Base-by-base conservation (phyloP, 2,113 vertebrate genomes). In the Boulengeromyrus knoepffleri region DNA sequence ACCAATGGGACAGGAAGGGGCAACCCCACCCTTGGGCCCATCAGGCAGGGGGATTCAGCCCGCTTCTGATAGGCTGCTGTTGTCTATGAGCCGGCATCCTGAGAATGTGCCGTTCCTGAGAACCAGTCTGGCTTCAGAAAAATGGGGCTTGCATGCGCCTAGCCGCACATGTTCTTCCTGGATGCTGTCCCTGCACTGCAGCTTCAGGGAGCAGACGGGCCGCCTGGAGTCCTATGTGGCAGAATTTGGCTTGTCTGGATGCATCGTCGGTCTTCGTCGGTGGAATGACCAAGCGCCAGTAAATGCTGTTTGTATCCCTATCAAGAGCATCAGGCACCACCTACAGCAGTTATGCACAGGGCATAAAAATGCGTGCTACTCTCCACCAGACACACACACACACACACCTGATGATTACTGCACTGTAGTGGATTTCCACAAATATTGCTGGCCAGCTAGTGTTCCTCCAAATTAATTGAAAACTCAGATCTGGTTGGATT, bases 221-320 rank as follows among this genome's bases (percentile, higher is more conserved):
- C 24, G 39, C 39, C 36, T 36, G 10, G 70, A 77, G 62, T 70
- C 62, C n/a, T 70, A 4, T 70, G 9, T 70, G 9, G n/a, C 9
- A 27, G n/a, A 31, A 31, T 31, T 70, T 70, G n/a, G 9, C n/a
- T 70, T 70, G 62, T 70, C 36, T 77, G 70, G 15, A 77, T 39
- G 15, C 36, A 77, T 77, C 31, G 36, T 4, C 17, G 36, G 70
- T 77, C 36, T 77, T 39, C 1, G 13, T 77, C 70, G 5, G 36
- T 77, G 70, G 70, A 31, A 70, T 70, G 62, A 70, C 62, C 62
- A 70, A 70, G n/a, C 9, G 3, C n/a, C n/a, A 70, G n/a, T 10
- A 27, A 70, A 70, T 70, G n/a, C 15, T 58, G 36, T 90, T 87
- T 46, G 90, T 56, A 77, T 89, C 62, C 47, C 36, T 89, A 80